Base-by-base conservation (phyloP, 2,888 invertebrate species). In the Tenthredo scrophulariae region DNA sequence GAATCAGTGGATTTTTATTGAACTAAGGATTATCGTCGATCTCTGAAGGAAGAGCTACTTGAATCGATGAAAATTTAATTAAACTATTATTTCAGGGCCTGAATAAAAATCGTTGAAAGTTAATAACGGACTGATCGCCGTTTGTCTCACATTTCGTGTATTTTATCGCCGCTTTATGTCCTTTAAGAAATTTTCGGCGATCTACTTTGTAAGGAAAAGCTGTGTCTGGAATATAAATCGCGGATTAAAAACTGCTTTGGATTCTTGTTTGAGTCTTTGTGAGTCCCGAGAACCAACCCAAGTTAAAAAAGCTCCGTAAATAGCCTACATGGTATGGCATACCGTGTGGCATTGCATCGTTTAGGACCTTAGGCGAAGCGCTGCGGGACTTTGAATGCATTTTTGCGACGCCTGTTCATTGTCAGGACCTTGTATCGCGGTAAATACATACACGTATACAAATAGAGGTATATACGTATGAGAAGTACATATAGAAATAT, bases 291-390 rank as follows among this genome's bases (percentile, higher is more conserved):
- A 74, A 74, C 72, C 72, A 74, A 22, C 40, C 40, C 37, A 40
- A 62, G n/a, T 80, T 80, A 37, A 80, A 80, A 80, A 80, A 80
- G 40, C 62, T 80, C 58, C 43, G 40, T 74, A 74, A 74, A 77
- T 77, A 77, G 54, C 77, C 29, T 54, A 33, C 54, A 54, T 54
- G 77, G 26, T 77, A 54, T 29, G 50, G 77, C 50, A 37, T 33
- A 15, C 15, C 22, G 43, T 26, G 58, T 33, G 26, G 72, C 18
- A 72, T 72, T 43, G 40, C 40, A 72, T 72, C 37, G 40, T 80
- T 62, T 33, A 40, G 62, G 33, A 80, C 80, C 62, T 37, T 29
- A 40, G 80, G 80, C 58, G 80, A 40, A 40, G 9, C 26, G 80
- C 50, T 80, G 40, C 22, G 72, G 62, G 80, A 9, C 33, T 33